Evolutionary conservation across 2,797 vertebrate species (phyloP), one percentile per base, ranked within the genome.

Genomic region (Pangasius djambal): DNA sequence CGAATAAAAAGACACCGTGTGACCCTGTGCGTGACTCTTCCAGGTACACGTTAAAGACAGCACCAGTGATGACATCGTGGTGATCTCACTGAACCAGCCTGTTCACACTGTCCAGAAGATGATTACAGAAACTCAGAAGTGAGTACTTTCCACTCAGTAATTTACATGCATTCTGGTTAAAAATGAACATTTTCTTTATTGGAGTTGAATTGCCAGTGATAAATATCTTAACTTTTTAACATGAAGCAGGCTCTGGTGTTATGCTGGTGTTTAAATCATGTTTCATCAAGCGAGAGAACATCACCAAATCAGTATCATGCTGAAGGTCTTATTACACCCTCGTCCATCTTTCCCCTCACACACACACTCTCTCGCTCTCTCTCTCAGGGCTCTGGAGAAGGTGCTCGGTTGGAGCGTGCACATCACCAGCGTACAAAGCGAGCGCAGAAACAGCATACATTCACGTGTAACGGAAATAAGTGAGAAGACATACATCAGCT

Each of bases 11-110:
- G n/a, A 57, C 77, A 84, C 8, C 8, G 9, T 34, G 25, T 69
- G n/a, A 85, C 63, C 15, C 79, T 86, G 5, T 92, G 44, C 88
- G 78, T 69, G 86, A 86, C 3, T 63, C 83, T 87, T 57, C 52
- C 90, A 97, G 97, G 93, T 97, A 88, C 91, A 7, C 0, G 89
- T 97, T 15, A 88, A 93, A 85, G 61, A 90, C 31, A 93, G 92
- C 25, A 86, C 6, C 25, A 93, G 93, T 86, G 88, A 87, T 75
- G 86, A 96, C 37, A 37, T 95, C 2, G 95, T 95, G 83, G 75
- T 89, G 70, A 89, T 97, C 85, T 92, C 90, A 16, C 74, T 97
- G 1, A 96, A 95, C 91, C 95, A 93, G 92, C 94, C 93, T 0
- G 91, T 92, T 50, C 94, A 96, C 9, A 31, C 1, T 0, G 96